A percentile compares a stretch with the other conserved stretches of the same genome.
Conservation (phyloP, 2,888 invertebrate species). For the Drosophila mimetica region DNA sequence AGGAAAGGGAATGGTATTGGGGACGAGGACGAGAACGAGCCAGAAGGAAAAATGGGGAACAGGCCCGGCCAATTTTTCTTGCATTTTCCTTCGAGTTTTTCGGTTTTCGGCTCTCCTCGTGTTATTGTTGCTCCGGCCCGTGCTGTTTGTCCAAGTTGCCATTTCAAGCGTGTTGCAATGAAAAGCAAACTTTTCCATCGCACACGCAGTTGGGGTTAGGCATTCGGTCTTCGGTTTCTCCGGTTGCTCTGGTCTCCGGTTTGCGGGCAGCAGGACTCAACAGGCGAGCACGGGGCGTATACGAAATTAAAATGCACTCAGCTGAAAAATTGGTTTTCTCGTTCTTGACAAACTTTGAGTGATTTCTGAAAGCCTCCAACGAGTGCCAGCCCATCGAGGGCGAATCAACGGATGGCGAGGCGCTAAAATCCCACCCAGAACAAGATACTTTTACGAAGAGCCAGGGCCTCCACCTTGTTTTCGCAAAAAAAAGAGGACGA, state of each 20-base stretch:
- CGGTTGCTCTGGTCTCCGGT: conserved; percentile 5
- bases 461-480: conserved; percentile 35
- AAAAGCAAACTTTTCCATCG: conserved; percentile 74
- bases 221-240: conserved; percentile 1
- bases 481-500: conserved; percentile 36
- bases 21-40: not conserved
- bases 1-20: conserved; percentile 3
- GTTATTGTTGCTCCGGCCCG: conserved; percentile 34
- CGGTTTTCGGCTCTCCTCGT: not conserved
- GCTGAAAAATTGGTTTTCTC: conserved; percentile 84
- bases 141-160: conserved; percentile 79
- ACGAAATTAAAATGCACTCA: conserved; percentile 84
- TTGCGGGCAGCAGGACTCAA: conserved; percentile 47
- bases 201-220: conserved; percentile 27
- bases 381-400: conserved; percentile 42
- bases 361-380: conserved; percentile 74
- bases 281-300: conserved; percentile 63
- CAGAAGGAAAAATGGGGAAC: conserved; percentile 2
- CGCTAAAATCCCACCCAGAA: conserved; percentile 15
- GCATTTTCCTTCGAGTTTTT: conserved; percentile 23
- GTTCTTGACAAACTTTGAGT: conserved; percentile 75
- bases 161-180: conserved; percentile 77
- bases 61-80: conserved; percentile 53
- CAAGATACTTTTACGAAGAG: conserved; percentile 7
- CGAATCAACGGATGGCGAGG: conserved; percentile 2